Conservation (phyloP, 2,113 vertebrate species). For the Panthera tigris region DNA sequence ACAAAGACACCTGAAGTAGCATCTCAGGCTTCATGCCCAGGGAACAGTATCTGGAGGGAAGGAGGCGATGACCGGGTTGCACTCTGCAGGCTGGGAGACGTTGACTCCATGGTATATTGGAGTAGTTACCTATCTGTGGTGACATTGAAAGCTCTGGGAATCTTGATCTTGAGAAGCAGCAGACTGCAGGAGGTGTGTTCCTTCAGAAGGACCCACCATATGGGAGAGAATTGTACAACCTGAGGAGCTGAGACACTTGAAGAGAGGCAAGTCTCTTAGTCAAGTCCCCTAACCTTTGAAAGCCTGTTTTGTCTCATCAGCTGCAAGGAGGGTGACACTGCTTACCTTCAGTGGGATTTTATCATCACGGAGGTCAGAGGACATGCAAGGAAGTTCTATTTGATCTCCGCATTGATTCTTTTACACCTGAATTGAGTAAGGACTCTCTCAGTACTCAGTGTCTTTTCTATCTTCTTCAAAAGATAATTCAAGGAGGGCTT, state of each 20-base stretch:
- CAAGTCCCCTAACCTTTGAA: neutral
- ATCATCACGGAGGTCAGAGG: too few relatives aligned
- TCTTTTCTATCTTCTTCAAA: neutral
- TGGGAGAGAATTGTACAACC: neutral
- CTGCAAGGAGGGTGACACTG: fast-evolving
- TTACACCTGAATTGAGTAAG: too few relatives aligned
- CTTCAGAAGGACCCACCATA: fast-evolving
- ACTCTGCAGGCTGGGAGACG: fast-evolving
- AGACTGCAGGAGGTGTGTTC: fast-evolving
- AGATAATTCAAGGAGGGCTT: too few relatives aligned
- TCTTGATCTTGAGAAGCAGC: neutral
- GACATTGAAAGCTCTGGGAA: neutral
- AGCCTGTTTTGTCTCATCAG: neutral
- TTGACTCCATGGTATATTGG: fast-evolving
- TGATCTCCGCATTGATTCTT: neutral
- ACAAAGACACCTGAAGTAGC: neutral
- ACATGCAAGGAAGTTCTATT: neutral
- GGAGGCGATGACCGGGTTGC: fast-evolving
- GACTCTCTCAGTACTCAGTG: neutral
- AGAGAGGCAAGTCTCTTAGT: fast-evolving
- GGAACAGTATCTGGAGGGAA: neutral
- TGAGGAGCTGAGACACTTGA: neutral
- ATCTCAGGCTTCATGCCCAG: neutral
- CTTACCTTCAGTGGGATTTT: neutral
- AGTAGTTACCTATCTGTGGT: neutral